Base-by-base conservation (phyloP, 2,797 vertebrate species). In the Streptopelia turtur region DNA sequence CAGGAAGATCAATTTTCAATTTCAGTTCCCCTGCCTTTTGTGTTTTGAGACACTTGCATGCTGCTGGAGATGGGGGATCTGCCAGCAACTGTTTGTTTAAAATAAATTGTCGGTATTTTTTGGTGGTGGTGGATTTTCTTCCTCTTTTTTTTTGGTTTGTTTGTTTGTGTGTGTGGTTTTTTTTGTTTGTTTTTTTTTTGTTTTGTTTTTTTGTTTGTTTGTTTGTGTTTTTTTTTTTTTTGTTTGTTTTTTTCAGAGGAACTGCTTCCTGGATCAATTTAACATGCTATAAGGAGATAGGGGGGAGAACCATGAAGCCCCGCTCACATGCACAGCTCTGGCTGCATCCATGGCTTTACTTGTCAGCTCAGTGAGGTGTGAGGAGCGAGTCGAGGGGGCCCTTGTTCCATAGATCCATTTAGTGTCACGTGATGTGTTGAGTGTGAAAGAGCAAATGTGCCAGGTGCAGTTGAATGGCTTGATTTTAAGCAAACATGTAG, bases 1-100 rank as follows among this genome's bases (percentile, higher is more conserved):
- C 71, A 95, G 77, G 2, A 21, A 96, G 94, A 97, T 97, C 96
- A 97, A 96, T 97, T 97, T 97, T 97, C 96, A 96, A 95, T 97
- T 97, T 97, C 83, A 47, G 52, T 94, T 96, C 94, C 64, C 37
- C 74, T 95, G 83, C 79, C 91, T 95, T 96, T 94, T 96, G 85
- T 96, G 82, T 87, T 88, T 85, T 3, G 20, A 96, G 92, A 93
- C 71, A 85, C 91, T 92, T 55, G 39, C 31, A 41, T 93, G 84
- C 90, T 0, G 0, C 37, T 87, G 65, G 91, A 91, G 79, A 90
- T 45, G 66, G 31, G 87, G 71, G n/a, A 83, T 95, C 65, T 95
- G 80, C 65, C 64, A 90, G 70, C 52, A 84, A 69, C 33, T 52
- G 80, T 97, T 97, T 87, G 78, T 91, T 95, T 95, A 92, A 94